Conservation (phyloP, 1,140 invertebrate genomes). For the Nautilus pompilius region DNA sequence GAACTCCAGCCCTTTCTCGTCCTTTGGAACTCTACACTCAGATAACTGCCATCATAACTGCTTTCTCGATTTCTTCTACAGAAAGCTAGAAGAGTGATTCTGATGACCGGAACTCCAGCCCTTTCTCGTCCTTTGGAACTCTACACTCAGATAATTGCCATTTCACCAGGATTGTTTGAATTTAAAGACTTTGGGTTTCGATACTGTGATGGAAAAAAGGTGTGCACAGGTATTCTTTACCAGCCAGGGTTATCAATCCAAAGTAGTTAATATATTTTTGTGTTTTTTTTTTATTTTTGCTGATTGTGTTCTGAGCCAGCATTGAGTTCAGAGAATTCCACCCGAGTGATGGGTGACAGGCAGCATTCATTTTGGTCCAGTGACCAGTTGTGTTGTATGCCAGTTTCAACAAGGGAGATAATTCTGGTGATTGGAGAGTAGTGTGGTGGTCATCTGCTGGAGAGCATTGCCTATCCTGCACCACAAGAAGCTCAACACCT, state of each 20-base stretch:
- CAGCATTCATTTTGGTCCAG: too few relatives aligned
- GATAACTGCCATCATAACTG: conserved; percentile 36
- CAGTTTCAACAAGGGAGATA: too few relatives aligned
- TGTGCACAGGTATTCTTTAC: too few relatives aligned
- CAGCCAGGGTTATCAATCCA: too few relatives aligned
- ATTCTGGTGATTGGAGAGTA: too few relatives aligned
- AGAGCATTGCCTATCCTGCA: too few relatives aligned
- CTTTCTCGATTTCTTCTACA: conserved; percentile 20
- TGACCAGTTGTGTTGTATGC: too few relatives aligned
- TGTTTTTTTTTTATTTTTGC: conserved; percentile 12
- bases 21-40: conserved; percentile 68
- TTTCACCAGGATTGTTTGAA: conserved; percentile 39
- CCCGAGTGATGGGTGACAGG: too few relatives aligned
- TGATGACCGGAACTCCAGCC: conserved; percentile 92
- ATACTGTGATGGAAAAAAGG: conserved; percentile 49
- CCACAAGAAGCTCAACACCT: too few relatives aligned
- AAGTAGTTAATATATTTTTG: neutral
- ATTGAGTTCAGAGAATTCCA: too few relatives aligned
- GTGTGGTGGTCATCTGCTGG: too few relatives aligned
- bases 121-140: conserved; percentile 81
- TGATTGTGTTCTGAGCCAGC: too few relatives aligned
- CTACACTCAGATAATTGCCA: conserved; percentile 41
- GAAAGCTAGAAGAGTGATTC: conserved; percentile 67
- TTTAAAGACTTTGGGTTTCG: conserved; percentile 45
- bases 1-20: conserved; percentile 90